Percentiles rank a stretch among this genome's conserved stretches.
Evolutionary conservation across 2,113 vertebrate species (phyloP).

Genomic region (Promerops cafer): DNA sequence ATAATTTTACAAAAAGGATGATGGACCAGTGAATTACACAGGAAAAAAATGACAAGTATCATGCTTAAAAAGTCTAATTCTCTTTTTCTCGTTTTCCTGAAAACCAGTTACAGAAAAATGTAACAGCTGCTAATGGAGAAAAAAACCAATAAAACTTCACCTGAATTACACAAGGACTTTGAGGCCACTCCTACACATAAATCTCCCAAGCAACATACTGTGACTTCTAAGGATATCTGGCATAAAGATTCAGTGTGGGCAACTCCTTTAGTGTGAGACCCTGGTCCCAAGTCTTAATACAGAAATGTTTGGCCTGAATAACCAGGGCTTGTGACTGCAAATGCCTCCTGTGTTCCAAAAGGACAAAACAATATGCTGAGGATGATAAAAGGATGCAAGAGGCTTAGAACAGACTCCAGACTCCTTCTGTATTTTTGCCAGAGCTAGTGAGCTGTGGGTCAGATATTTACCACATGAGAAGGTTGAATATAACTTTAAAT

Average conservation of each 20-base stretch:
- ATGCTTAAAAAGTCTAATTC: not conserved
- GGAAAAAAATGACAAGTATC: not conserved
- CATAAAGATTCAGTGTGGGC: not conserved
- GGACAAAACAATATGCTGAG: not conserved
- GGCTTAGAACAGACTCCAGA: not conserved
- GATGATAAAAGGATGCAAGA: not conserved
- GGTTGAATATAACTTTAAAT: not conserved
- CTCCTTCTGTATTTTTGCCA: not conserved
- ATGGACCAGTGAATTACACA: not conserved
- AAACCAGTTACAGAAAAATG: not conserved
- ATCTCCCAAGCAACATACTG: not conserved
- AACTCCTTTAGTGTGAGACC: not conserved
- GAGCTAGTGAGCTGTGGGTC: not conserved
- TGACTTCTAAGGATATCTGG: not conserved
- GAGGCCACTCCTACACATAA: not conserved
- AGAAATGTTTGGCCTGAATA: not conserved
- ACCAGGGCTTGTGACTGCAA: not conserved
- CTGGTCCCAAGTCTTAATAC: not conserved
- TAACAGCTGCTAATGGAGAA: not conserved
- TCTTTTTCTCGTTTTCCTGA: not conserved
- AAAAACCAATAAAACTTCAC: not conserved
- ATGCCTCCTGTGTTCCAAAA: not conserved
- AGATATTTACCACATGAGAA: not conserved
- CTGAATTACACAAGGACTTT: not conserved
- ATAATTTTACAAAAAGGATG: not conserved